Evolutionary conservation across 2,888 invertebrate species (phyloP).

Genomic region (Oxystoma pomonae): DNA sequence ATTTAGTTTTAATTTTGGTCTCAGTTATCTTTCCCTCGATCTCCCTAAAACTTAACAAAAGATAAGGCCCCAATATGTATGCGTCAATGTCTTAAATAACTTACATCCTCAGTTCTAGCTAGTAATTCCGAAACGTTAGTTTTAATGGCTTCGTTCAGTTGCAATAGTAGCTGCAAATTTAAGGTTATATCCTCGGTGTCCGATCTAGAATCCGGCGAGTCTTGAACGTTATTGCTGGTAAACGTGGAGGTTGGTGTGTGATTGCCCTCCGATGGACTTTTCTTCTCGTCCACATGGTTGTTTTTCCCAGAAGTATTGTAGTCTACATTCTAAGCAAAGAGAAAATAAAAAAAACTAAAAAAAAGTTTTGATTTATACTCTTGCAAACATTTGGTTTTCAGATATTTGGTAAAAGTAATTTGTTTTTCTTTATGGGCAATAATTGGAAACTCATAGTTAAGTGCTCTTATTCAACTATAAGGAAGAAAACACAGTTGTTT

Average conservation of each 20-base stretch:
- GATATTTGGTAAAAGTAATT: too few species aligned
- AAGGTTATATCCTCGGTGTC: conserved; percentile 29
- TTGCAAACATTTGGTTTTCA: too few species aligned
- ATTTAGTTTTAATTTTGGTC: too few species aligned
- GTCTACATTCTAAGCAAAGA: not conserved
- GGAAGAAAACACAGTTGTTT: too few species aligned
- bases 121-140: conserved; percentile 35
- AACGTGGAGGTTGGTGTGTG: conserved; percentile 9
- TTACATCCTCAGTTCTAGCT: conserved; percentile 24
- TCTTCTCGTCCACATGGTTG: not conserved
- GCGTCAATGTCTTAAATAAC: not conserved
- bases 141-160: conserved; percentile 35
- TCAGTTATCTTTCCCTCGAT: too few species aligned
- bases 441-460: too few species aligned
- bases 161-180: conserved; percentile 29
- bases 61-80: too few species aligned
- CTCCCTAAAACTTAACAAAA: too few species aligned
- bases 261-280: not conserved
- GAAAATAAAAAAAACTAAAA: too few species aligned
- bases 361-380: too few species aligned
- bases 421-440: too few species aligned
- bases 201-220: not conserved
- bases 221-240: not conserved
- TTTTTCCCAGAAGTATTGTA: not conserved
- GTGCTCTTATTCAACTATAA: too few species aligned